Evolutionary conservation across 1,140 invertebrate species (phyloP), one percentile per base, ranked within the genome.

Genomic region (Bradynema listronoti): DNA sequence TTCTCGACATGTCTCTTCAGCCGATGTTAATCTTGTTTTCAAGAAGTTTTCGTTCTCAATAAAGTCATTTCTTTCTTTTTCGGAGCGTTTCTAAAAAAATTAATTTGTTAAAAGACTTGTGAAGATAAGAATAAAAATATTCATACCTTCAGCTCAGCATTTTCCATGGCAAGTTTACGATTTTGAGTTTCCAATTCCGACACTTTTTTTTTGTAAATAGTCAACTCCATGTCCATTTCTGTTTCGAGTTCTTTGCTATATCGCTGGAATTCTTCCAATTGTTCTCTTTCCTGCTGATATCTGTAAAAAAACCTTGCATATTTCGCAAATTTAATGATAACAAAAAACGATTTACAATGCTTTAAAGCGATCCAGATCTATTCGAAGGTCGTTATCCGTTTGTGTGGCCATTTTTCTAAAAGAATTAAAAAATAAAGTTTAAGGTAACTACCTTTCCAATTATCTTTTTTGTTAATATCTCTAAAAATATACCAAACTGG

Each of bases 231-330:
- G 3, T 61, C 59, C 55, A 61, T 57, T 47, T 61, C 59, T 9
- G 33, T 45, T 43, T 61, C 59, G 29, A 61, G 30, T n/a, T 61
- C 59, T 57, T 61, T 61, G 19, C 58, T 63, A 34, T 61, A 61
- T 27, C 49, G 57, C 41, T 61, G 59, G 36, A 61, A 61, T 27
- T 61, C 59, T 1, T 30, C 39, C 19, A 61, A 61, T 49, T 61
- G 59, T 16, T 61, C 59, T 14, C 53, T 46, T 33, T 61, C 59
- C 27, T 47, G 59, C 29, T 61, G 53, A 16, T 61, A 61, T 11
- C 59, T 61, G n/a, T n/a, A n/a, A n/a, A n/a, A 61, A 62, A 61
- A 27, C 22, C 7, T 4, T 5, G 11, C 27, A 32, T 56, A 1
- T 2, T n/a, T 46, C 16, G 27, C 1, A 58, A 51, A 2, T 61